Percentiles rank a stretch among this genome's conserved stretches.
Conservation (phyloP, 2,113 vertebrate species). For the Daphoenositta chrysoptera region DNA sequence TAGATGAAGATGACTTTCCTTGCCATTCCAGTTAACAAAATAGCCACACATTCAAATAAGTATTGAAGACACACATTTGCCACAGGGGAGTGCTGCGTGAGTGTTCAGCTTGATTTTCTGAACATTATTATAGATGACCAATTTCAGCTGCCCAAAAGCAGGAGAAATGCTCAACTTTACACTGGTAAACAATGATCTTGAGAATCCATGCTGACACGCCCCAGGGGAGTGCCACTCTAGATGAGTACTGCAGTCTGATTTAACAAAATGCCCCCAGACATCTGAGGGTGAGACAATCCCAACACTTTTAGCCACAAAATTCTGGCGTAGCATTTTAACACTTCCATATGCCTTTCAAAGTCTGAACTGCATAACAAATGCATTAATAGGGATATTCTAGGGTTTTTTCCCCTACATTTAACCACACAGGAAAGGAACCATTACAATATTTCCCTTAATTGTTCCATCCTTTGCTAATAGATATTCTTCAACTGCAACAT, state of each 20-base stretch:
- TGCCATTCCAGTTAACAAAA: background rate
- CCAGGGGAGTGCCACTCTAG: background rate
- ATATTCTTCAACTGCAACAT: background rate
- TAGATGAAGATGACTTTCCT: background rate
- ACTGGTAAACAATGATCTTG: background rate
- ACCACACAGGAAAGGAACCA: background rate
- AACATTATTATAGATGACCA: background rate
- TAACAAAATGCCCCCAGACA: background rate
- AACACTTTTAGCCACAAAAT: background rate
- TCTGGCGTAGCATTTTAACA: background rate
- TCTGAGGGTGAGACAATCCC: background rate
- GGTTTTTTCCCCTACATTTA: background rate
- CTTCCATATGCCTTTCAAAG: background rate
- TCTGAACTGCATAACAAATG: accelerated
- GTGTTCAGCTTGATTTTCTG: background rate
- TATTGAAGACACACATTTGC: background rate
- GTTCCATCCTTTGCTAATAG: background rate
- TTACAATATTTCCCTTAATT: background rate
- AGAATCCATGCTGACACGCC: accelerated
- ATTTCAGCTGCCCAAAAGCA: background rate
- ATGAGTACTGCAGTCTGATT: background rate
- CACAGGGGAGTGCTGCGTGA: background rate
- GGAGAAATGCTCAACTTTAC: background rate
- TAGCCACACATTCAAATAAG: background rate
- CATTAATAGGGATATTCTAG: background rate